A percentile compares a stretch with the other conserved stretches of the same genome.
These are phyloP conservation scores for Notothenia rossii DNA, from an alignment of 2,113 vertebrate species.

Conservation along the genomic window DNA sequence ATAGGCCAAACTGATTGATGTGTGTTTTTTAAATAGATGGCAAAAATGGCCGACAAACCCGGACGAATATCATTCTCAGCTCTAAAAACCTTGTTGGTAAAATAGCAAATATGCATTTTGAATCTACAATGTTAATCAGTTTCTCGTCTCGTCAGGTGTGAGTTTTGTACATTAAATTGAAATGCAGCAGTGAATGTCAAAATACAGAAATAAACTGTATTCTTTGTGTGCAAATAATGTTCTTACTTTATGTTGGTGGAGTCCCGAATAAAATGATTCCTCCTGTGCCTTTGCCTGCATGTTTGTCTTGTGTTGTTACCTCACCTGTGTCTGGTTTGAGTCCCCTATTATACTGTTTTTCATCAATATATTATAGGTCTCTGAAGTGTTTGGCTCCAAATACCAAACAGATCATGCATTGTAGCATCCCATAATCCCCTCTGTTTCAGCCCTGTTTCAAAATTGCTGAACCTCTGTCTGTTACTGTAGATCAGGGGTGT, in stretches of 20 bases:
- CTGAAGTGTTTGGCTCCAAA: too few relatives aligned
- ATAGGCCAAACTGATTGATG: neutral
- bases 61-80: neutral
- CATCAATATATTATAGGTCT: too few relatives aligned
- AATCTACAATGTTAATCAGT: neutral
- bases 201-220: conserved; percentile 17
- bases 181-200: conserved; percentile 4
- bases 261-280: conserved; percentile 30
- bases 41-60: neutral
- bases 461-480: too few relatives aligned
- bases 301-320: too few relatives aligned
- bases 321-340: neutral
- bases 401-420: too few relatives aligned
- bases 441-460: too few relatives aligned
- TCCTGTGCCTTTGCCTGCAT: neutral
- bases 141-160: neutral
- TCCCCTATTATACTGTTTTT: too few relatives aligned
- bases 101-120: neutral
- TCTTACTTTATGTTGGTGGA: neutral
- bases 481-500: too few relatives aligned
- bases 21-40: neutral
- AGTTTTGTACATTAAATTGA: conserved; percentile 1
- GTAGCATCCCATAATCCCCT: too few relatives aligned
- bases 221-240: neutral
- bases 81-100: neutral